These are phyloP conservation scores for Bombylius major DNA, from an alignment of 2,888 invertebrate species.

Conservation along the genomic window DNA sequence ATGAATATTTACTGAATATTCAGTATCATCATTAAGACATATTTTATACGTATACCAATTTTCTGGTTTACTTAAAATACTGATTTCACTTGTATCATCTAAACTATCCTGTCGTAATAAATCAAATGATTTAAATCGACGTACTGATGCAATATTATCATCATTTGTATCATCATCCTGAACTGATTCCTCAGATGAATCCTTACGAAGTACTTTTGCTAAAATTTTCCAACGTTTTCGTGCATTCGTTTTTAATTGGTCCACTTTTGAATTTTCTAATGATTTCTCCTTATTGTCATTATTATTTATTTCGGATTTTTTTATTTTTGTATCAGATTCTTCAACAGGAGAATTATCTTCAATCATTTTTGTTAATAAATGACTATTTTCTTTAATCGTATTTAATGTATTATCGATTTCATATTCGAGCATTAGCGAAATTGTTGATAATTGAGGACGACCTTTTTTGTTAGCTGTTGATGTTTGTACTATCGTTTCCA, in stretches of 20 bases:
- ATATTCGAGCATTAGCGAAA: conserved; percentile 35
- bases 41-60: conserved; percentile 53
- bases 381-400: conserved; percentile 29
- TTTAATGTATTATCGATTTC: conserved; percentile 35
- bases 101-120: conserved; percentile 40
- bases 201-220: conserved; percentile 47
- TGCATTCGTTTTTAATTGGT: conserved; percentile 36
- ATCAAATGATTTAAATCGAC: conserved; percentile 47
- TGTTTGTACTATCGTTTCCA: conserved; percentile 11
- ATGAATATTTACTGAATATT: conserved; percentile 45
- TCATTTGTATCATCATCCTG: conserved; percentile 27
- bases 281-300: conserved; percentile 10
- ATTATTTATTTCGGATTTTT: conserved; percentile 13
- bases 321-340: neutral
- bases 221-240: conserved; percentile 56
- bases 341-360: neutral
- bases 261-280: conserved; percentile 17
- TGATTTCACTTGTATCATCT: conserved; percentile 31
- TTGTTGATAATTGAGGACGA: conserved; percentile 21
- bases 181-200: conserved; percentile 32
- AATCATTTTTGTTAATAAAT: conserved; percentile 15
- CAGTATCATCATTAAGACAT: conserved; percentile 33
- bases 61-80: conserved; percentile 36
- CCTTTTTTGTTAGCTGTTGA: neutral
- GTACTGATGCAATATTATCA: conserved; percentile 40